Conservation (phyloP, 2,888 invertebrate species). For the Epicampocera succincta region DNA sequence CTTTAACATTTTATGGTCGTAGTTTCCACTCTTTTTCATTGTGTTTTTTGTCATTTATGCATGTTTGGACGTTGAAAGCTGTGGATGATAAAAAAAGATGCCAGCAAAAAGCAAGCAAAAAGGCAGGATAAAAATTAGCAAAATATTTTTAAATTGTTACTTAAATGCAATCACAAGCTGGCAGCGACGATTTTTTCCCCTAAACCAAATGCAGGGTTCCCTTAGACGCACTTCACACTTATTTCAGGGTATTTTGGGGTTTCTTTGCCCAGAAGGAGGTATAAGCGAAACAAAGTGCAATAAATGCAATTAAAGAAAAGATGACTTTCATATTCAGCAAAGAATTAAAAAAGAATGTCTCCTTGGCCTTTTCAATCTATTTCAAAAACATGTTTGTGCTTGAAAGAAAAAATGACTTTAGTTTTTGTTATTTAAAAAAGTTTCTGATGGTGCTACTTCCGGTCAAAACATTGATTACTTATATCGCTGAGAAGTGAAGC, state of each 20-base stretch:
- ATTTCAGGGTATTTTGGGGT: constrained; percentile 1
- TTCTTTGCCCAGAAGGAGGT: too few species aligned
- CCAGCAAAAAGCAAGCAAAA: constrained; percentile 21
- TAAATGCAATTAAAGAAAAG: too few species aligned
- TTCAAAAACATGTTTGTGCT: too few species aligned
- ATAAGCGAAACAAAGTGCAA: too few species aligned
- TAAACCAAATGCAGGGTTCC: constrained; percentile 1
- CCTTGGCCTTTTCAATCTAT: too few species aligned
- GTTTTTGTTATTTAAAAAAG: too few species aligned
- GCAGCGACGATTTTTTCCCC: constrained; percentile 2
- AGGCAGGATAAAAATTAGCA: constrained; percentile 64
- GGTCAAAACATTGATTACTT: too few species aligned
- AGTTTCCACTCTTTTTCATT: constrained; percentile 36
- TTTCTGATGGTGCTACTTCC: too few species aligned
- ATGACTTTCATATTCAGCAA: too few species aligned
- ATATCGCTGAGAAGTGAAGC: too few species aligned
- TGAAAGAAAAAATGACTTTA: too few species aligned
- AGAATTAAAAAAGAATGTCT: too few species aligned
- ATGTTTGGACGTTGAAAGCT: constrained; percentile 54
- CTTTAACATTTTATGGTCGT: constrained; percentile 59
- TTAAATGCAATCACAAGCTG: constrained; percentile 62
- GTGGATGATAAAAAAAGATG: constrained; percentile 31
- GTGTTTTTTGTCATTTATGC: constrained; percentile 61
- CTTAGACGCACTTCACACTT: not conserved
- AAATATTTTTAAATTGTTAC: constrained; percentile 69